Evolutionary conservation across 2,113 vertebrate genomes (phyloP).

Genomic region (Phyllopteryx taeniolatus): DNA sequence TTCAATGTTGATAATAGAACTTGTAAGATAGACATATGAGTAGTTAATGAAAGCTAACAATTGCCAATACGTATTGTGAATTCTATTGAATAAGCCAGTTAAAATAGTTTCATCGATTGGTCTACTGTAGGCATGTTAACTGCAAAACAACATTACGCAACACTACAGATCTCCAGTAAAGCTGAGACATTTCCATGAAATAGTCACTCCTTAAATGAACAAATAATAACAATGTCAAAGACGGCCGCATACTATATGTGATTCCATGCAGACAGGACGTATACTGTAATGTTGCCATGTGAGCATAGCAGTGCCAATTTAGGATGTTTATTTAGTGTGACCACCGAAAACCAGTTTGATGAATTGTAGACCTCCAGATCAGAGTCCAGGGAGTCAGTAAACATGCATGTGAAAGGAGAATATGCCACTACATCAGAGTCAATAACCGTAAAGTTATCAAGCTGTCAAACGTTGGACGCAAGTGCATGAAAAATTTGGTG

Average conservation of each 20-base stretch:
- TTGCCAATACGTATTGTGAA: background rate
- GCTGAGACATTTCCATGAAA: background rate
- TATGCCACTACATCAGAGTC: slow-evolving; percentile 19
- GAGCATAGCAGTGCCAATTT: slow-evolving; percentile 27
- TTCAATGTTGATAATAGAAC: slow-evolving; percentile 22
- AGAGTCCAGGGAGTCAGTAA: slow-evolving; percentile 61
- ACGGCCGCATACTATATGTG: background rate
- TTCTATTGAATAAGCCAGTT: background rate
- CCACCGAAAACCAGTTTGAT: slow-evolving; percentile 44
- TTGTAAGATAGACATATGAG: background rate
- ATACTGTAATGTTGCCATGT: background rate
- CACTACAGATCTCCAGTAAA: background rate
- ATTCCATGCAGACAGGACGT: slow-evolving; percentile 7
- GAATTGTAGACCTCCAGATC: slow-evolving; percentile 37
- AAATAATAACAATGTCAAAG: background rate
- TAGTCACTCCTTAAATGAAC: background rate
- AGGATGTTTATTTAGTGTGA: slow-evolving; percentile 51
- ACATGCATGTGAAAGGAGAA: slow-evolving; percentile 25
- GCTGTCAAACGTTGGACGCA: slow-evolving; percentile 16
- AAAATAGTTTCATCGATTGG: background rate
- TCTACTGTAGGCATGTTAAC: background rate
- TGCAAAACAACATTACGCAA: background rate
- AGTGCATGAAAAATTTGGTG: slow-evolving; percentile 9
- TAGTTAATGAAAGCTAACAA: background rate
- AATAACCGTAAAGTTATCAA: slow-evolving; percentile 35